phyloP scores from a whole-genome alignment of 2,888 invertebrate genomes.

The Hermodice carunculata region DNA sequence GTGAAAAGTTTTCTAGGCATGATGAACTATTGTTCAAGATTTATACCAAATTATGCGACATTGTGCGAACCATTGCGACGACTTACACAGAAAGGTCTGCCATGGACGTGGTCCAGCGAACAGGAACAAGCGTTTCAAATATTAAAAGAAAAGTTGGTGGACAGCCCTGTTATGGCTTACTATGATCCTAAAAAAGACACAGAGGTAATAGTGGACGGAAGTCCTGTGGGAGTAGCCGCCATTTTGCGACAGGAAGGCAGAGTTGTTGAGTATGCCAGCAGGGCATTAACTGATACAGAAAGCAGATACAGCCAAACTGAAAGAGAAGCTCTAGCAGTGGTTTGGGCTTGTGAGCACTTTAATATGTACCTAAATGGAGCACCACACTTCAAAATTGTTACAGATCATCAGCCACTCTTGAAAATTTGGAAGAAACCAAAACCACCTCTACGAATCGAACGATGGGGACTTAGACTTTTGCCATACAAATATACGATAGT shows the following conservation, averaged over 20 bases:
- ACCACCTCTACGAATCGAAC: constrained; percentile 43
- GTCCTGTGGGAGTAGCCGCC: constrained; percentile 30
- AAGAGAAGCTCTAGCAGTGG: constrained; percentile 34
- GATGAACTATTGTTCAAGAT: constrained; percentile 21
- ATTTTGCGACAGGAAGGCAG: constrained; percentile 32
- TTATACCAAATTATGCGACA: constrained; percentile 1
- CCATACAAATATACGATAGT: constrained; percentile 30
- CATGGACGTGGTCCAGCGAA: constrained; percentile 1
- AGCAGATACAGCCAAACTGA: constrained; percentile 38
- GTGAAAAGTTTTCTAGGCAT: constrained; percentile 47
- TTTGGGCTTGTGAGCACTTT: constrained; percentile 35
- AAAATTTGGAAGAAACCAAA: constrained; percentile 37
- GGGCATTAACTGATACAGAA: constrained; percentile 29
- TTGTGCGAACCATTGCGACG: constrained; percentile 3
- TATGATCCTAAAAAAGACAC: background rate
- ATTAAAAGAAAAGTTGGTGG: constrained; percentile 1
- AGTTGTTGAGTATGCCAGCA: constrained; percentile 32
- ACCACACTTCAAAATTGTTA: constrained; percentile 31
- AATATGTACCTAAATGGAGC: constrained; percentile 27
- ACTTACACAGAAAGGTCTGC: background rate
- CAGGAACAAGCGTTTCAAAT: constrained; percentile 2
- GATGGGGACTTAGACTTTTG: constrained; percentile 43
- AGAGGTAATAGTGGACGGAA: constrained; percentile 28
- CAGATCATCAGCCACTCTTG: constrained; percentile 30
- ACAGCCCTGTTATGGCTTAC: background rate